Evolutionary conservation across 2,113 vertebrate species (phyloP).

Genomic region (Chionis minor): DNA sequence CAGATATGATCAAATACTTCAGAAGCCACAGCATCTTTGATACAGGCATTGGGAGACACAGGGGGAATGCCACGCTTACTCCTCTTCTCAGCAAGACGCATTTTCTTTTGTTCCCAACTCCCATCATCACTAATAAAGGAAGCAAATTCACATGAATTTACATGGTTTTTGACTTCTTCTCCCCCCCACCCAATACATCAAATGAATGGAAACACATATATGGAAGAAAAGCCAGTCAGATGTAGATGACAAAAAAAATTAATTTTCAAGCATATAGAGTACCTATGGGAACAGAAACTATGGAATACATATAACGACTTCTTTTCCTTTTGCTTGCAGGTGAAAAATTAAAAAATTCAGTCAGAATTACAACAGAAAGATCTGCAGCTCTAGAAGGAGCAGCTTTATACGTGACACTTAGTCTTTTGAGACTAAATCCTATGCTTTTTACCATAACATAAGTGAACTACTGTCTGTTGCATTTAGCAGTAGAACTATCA

Average conservation of each 20-base stretch:
- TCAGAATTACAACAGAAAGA: background rate
- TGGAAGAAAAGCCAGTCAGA: background rate
- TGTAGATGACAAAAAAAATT: background rate
- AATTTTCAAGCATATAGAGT: background rate
- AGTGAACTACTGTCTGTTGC: background rate
- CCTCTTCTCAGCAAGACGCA: conserved; percentile 16
- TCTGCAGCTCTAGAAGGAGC: background rate
- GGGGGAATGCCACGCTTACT: conserved; percentile 76
- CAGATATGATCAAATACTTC: conserved; percentile 82
- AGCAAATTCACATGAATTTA: conserved; percentile 39
- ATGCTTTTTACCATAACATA: background rate
- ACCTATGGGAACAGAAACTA: background rate
- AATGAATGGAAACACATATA: background rate
- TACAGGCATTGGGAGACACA: conserved; percentile 81
- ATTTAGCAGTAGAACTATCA: background rate
- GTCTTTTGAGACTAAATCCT: background rate
- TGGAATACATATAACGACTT: background rate
- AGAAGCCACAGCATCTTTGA: conserved; percentile 77
- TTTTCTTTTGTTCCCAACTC: conserved; percentile 63
- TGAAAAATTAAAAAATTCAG: background rate
- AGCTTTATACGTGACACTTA: background rate
- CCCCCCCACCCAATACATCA: background rate
- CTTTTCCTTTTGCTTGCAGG: background rate
- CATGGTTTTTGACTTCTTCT: background rate
- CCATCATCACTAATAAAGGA: conserved; percentile 75